Evolutionary conservation across 2,888 invertebrate genomes (phyloP), one percentile per base, ranked within the genome.

Genomic region (Pristionchus entomophagus): DNA sequence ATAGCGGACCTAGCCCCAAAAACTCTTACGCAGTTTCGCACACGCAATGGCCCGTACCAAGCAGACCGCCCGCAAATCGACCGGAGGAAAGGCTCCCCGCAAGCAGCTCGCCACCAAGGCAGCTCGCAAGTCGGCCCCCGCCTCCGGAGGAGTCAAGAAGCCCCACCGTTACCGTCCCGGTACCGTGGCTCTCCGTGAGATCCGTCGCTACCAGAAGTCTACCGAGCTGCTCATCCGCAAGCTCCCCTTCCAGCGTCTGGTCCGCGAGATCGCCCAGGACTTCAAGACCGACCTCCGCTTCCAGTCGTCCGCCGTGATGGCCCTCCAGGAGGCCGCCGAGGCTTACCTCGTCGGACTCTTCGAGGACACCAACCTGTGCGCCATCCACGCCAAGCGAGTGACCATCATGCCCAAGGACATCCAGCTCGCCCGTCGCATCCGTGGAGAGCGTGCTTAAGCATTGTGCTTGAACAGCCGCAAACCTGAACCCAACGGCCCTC

Each of bases 291-390:
- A 91, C 87, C 90, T 91, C 69, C 90, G 91, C 69, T 91, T 91
- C 89, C 91, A 91, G 84, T 89, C 88, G 45, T 89, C 90, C 29
- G 90, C 90, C 56, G 88, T 90, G 78, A 89, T 89, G 62, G 90
- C 90, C 41, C 90, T 90, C 53, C 83, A 88, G 86, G 88, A 88
- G 86, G 85, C 87, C 51, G 84, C 86, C 92, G 97, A 97, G 94
- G 97, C 97, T 19, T 97, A 97, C 94, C 95, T 97, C 90, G 97
- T 97, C 86, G 97, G 97, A 90, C 95, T 98, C 87, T 98, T 98
- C 94, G 97, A 98, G 95, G 97, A 98, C 95, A 98, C 97, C 91
- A 98, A 98, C 95, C 95, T 98, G 95, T 97, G 97, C 95, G 97
- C 97, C 69, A 97, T 98, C 94, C 97, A 98, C 94, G 97, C 97